Evolutionary conservation across 2,797 vertebrate genomes (phyloP), one percentile per base, ranked within the genome.

Genomic region (Pyrocephalus nanus): DNA sequence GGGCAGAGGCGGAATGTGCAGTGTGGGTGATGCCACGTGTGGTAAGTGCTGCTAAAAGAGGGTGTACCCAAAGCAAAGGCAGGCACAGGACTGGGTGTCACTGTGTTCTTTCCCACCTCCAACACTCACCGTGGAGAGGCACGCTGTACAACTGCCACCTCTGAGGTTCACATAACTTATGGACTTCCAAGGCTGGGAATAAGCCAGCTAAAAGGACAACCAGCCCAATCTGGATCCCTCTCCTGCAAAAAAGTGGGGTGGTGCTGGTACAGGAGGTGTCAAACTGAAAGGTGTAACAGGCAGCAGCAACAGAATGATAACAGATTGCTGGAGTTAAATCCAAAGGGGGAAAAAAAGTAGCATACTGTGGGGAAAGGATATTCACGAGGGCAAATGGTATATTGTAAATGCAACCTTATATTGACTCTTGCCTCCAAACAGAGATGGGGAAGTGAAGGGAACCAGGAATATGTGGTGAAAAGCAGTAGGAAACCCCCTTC

Each of bases 21-120:
- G 40, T 8, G 50, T 29, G 34, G 73, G 55, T 2, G 47, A 34
- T 7, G 9, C 4, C 3, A 1, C 3, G 0, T 3, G 21, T 48
- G 48, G 26, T 61, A 86, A 54, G 32, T 12, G 29, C 34, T 61
- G 36, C 21, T 55, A 48, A 75, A 91, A 82, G 22, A 81, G 19
- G 23, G 27, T 1, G 21, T 38, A 65, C 27, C 27, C 51, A 77
- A 62, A 72, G 71, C 20, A 67, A 72, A 86, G 53, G 12, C 19
- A 74, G 54, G 43, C 12, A 78, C 36, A 53, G 62, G 11, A 27
- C 30, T 60, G 1, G 0, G 19, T 30, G 26, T 27, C 50, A 8
- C 66, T 26, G 20, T 43, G 29, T 17, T 70, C 51, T 20, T 81
- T 75, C 42, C 38, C 65, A 29, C 12, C 25, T 82, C 58, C 48